phyloP scores from a whole-genome alignment of 1,140 invertebrate species.

The Luehdorfia chinensis region DNA sequence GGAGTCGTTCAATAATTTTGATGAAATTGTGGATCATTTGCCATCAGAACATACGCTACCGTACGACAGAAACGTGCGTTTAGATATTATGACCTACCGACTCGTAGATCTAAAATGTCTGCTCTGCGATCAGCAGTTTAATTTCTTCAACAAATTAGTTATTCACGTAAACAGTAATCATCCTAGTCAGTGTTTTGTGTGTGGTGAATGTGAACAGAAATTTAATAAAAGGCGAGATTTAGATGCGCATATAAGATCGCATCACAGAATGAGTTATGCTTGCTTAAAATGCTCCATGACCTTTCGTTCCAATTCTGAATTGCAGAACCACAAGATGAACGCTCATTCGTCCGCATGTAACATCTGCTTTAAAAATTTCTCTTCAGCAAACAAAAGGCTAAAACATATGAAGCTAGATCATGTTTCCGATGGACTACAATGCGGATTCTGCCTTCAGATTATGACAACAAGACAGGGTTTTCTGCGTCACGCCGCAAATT shows the following conservation, averaged over 20 bases:
- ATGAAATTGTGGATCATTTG: slow-evolving; percentile 43
- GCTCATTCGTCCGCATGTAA: slow-evolving; percentile 35
- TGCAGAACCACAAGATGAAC: slow-evolving; percentile 31
- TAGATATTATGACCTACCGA: slow-evolving; percentile 26
- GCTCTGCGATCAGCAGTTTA: slow-evolving; percentile 32
- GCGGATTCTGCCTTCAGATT: slow-evolving; percentile 36
- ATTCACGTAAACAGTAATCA: slow-evolving; percentile 38
- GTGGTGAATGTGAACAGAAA: slow-evolving; percentile 28
- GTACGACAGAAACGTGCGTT: slow-evolving; percentile 29
- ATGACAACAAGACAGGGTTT: slow-evolving; percentile 39
- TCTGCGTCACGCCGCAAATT: slow-evolving; percentile 32
- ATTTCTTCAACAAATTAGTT: slow-evolving; percentile 34
- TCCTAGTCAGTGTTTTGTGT: slow-evolving; percentile 30
- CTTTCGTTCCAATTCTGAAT: slow-evolving; percentile 23
- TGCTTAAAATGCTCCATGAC: slow-evolving; percentile 32
- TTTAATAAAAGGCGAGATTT: slow-evolving; percentile 45
- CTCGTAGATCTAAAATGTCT: slow-evolving; percentile 41
- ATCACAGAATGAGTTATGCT: slow-evolving; percentile 28
- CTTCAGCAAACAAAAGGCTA: slow-evolving; percentile 26
- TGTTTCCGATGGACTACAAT: slow-evolving; percentile 24
- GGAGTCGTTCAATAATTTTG: slow-evolving; percentile 29
- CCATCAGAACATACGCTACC: slow-evolving; percentile 31
- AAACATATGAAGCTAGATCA: slow-evolving; percentile 43
- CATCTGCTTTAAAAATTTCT: slow-evolving; percentile 38
- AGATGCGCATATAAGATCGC: slow-evolving; percentile 25